Conservation (phyloP, 2,113 vertebrate species). For the Pterocles gutturalis region DNA sequence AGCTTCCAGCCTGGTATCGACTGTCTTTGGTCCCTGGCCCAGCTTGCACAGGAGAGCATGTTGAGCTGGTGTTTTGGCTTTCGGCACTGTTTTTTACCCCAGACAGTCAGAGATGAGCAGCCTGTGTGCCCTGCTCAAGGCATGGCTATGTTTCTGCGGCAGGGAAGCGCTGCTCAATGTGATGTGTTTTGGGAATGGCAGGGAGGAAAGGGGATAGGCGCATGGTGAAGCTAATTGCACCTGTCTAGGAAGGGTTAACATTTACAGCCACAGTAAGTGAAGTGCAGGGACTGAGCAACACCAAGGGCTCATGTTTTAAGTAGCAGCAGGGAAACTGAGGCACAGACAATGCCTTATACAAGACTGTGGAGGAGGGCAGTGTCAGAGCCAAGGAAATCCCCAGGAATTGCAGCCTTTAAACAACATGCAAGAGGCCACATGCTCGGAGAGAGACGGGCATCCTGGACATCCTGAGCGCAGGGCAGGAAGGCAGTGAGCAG, state of each 20-base stretch:
- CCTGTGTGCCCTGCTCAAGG: background rate
- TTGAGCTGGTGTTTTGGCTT: slow-evolving; percentile 11
- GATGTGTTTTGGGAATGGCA: background rate
- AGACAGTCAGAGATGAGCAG: background rate
- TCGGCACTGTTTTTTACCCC: background rate
- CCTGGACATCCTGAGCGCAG: rapidly evolving
- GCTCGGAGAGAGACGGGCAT: rapidly evolving
- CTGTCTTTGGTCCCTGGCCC: background rate
- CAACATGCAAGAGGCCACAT: background rate
- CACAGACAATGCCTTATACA: background rate
- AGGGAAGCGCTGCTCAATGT: rapidly evolving
- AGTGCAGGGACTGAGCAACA: background rate
- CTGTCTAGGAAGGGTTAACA: background rate
- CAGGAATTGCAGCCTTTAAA: background rate
- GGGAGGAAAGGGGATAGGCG: background rate
- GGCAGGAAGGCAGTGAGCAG: rapidly evolving
- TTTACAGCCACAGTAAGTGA: background rate
- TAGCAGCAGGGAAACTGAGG: background rate
- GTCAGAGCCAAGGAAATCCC: background rate
- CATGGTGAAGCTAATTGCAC: background rate
- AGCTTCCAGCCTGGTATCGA: slow-evolving; percentile 1
- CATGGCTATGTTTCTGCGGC: background rate
- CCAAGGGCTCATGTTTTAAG: background rate
- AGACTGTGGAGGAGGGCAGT: background rate
- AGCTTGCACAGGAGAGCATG: background rate